Evolutionary conservation across 2,797 vertebrate genomes (phyloP), one percentile per base, ranked within the genome.

Genomic region (Arctocebus calabarensis): DNA sequence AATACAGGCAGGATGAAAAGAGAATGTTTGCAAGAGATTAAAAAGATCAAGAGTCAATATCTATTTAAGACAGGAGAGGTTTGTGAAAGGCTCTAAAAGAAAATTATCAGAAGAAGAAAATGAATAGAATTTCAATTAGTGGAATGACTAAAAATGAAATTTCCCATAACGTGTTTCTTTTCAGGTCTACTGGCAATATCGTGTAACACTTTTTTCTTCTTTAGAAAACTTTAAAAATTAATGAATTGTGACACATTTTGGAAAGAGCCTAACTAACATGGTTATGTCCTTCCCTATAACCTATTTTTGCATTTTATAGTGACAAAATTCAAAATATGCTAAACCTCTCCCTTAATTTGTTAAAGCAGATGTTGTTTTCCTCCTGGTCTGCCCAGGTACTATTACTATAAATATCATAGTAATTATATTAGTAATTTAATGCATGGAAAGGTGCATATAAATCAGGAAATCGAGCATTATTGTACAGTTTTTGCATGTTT

Each of bases 71-170:
- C 14, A 92, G 29, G 32, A 11, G 10, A 13, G 19, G 2, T 14
- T 48, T 87, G 1, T 90, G 37, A 84, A 57, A 74, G 4, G 0
- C 23, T 84, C 75, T 75, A 81, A 89, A 78, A 11, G 10, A 89
- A 95, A 84, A 74, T 59, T 59, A 64, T 81, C 55, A 77, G 45
- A 86, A 90, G 55, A 91, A 90, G 55, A 77, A 81, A 91, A 94
- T 40, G 34, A 77, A 12, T 66, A 90, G 22, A 92, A 91, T 96
- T 93, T 95, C 52, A 84, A 66, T 78, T 10, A 71, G 23, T 23
- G 20, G 40, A 73, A 91, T 8, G 74, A 57, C 83, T 22, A 62
- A 45, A 82, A 29, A 88, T 91, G 34, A 84, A 27, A 83, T 73
- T 84, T 88, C 6, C 64, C 20, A 40, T 19, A 55, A n/a, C 37